Evolutionary conservation across 2,797 vertebrate species (phyloP).

Genomic region (Acanthopagrus latus): DNA sequence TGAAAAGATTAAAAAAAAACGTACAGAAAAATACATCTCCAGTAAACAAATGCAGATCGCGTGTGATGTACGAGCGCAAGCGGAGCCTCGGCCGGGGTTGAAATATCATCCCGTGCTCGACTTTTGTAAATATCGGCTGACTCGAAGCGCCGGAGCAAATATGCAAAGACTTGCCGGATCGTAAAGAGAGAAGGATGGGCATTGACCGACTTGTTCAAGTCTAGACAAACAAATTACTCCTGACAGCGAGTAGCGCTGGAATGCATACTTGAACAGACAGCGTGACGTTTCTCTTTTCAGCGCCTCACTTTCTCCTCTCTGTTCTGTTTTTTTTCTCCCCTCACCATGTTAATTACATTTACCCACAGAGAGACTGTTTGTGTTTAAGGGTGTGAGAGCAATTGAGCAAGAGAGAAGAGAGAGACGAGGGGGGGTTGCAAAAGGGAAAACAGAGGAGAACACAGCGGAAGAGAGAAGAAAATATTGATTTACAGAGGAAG

Average conservation of each 20-base stretch:
- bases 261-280: conserved; percentile 59
- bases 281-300: conserved; percentile 43
- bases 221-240: conserved; percentile 76
- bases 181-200: conserved; percentile 35
- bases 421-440: conserved; percentile 17
- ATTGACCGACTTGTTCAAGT: conserved; percentile 69
- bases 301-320: conserved; percentile 22
- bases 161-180: conserved; percentile 55
- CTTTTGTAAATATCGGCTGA: conserved; percentile 31
- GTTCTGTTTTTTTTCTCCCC: conserved; percentile 38
- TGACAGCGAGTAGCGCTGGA: conserved; percentile 70
- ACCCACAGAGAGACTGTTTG: conserved; percentile 65
- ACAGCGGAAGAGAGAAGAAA: conserved; percentile 32
- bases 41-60: too few species aligned
- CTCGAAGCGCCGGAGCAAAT: conserved; percentile 52
- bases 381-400: conserved; percentile 61
- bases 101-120: conserved; percentile 5
- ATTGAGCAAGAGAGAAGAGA: conserved; percentile 36
- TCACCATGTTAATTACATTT: conserved; percentile 68
- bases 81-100: background rate
- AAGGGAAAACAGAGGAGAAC: conserved; percentile 35
- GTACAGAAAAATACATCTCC: too few species aligned
- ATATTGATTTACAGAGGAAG: conserved; percentile 81
- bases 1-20: too few species aligned
- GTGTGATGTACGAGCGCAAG: conserved; percentile 4